Base-by-base conservation (phyloP, 2,888 invertebrate species). In the Mamestra brassicae region DNA sequence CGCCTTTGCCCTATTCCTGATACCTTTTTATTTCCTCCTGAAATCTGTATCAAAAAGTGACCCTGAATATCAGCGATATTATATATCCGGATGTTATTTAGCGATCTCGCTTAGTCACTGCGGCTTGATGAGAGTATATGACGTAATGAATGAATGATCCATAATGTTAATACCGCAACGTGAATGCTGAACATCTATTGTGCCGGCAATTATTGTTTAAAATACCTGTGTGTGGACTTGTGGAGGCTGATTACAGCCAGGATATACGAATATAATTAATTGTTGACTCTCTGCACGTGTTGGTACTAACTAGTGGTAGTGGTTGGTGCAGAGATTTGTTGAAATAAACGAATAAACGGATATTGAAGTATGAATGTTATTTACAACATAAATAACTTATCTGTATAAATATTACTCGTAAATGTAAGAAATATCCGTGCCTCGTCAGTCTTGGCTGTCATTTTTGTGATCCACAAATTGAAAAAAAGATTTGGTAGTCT, bases 111-210 rank as follows among this genome's bases (percentile, higher is more conserved):
- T 8, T 63, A 45, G 61, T 64, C 72, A 71, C 42, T 15, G 63
- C 17, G 26, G 54, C 47, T 47, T 78, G 74, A 71, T 82, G 81
- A 71, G 67, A 78, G 68, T 45, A 80, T 71, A 75, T 82, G n/a
- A 26, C 1, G 26, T 26, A 26, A 26, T 26, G 26, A 26, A 26
- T 26, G 26, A 74, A 82, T 82, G 81, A 82, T 81, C 74, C 83
- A 74, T 78, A 78, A 83, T 78, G 61, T 70, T 74, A 47, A 82
- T 78, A 68, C 42, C 4, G 60, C 67, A 57, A 64, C 61, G 70
- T 78, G 60, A 78, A 67, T 45, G 82, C n/a, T 63, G 67, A 6
- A 50, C 63, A 61, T 4, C 61, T 47, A 82, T 74, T 82, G 78
- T 78, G 66, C 0, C 8, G 57, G 72, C 64, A 72, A 81, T 77